Conservation (phyloP, 35 echinoderm and acorn worm species). For the Amphiura filiformis region DNA sequence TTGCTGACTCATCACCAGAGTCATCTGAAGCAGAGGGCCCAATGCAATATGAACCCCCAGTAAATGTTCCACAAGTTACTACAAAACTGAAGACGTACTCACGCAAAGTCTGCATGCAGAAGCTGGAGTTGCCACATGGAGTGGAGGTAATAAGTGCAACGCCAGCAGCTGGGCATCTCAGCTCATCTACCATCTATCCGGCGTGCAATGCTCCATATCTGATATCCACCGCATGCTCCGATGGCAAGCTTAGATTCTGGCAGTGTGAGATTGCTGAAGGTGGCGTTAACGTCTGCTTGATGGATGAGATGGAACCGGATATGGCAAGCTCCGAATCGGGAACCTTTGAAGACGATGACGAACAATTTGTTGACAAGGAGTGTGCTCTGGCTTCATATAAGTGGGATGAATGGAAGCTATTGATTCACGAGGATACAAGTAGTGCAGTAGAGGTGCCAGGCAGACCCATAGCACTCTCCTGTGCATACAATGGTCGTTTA, state of each 20-base stretch:
- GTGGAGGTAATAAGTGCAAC: constrained; percentile 85
- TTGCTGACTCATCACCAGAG: constrained; percentile 70
- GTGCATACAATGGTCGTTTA: constrained; percentile 93
- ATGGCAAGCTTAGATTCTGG: constrained; percentile 97
- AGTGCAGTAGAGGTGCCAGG: constrained; percentile 72
- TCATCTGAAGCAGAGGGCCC: constrained; percentile 54
- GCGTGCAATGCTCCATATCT: constrained; percentile 80
- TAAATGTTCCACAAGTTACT: constrained; percentile 45
- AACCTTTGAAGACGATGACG: background rate
- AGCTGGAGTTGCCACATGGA: constrained; percentile 67
- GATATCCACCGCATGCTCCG: constrained; percentile 87
- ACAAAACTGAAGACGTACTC: constrained; percentile 81
- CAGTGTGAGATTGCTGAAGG: constrained; percentile 55
- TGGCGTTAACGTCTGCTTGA: constrained; percentile 19
- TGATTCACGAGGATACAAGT: constrained; percentile 61
- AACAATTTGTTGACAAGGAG: constrained; percentile 27
- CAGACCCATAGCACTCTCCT: constrained; percentile 71
- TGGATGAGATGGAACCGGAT: constrained; percentile 27
- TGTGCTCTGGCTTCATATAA: constrained; percentile 55
- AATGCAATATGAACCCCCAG: constrained; percentile 17
- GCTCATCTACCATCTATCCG: constrained; percentile 94
- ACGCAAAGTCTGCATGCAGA: constrained; percentile 84
- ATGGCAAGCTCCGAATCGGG: constrained; percentile 11
- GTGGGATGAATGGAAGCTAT: constrained; percentile 94
- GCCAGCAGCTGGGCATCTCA: constrained; percentile 91